Evolutionary conservation across 1,140 invertebrate genomes (phyloP).

Genomic region (Leucophenga varia): DNA sequence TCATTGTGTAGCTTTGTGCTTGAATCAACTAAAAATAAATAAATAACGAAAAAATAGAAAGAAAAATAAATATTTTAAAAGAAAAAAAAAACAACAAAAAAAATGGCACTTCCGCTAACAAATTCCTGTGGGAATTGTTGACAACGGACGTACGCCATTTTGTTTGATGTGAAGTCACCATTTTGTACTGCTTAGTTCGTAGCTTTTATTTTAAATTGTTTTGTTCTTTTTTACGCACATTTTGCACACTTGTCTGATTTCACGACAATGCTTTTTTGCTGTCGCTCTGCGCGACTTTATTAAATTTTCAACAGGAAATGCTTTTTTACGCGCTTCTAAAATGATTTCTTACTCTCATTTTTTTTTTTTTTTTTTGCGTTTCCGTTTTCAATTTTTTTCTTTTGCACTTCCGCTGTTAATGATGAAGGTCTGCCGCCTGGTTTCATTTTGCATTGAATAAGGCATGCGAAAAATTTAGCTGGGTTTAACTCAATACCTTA

Average conservation of each 20-base stretch:
- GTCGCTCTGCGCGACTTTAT: constrained; percentile 27
- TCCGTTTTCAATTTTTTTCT: constrained; percentile 1
- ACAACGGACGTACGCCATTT: constrained; percentile 40
- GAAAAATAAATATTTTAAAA: constrained; percentile 20
- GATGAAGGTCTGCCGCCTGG: no score
- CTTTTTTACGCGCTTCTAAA: constrained; percentile 1
- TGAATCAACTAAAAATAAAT: constrained; percentile 35
- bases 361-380: constrained; percentile 16
- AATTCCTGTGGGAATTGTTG: constrained; percentile 44
- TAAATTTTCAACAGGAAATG: constrained; percentile 48
- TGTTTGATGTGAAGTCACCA: no score
- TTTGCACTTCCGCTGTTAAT: no score
- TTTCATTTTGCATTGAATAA: no score
- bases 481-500: no score
- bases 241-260: no score
- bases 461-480: no score
- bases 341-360: neutral
- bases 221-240: constrained; percentile 8
- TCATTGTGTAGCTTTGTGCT: constrained; percentile 19
- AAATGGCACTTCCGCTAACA: neutral
- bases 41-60: constrained; percentile 46
- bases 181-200: constrained; percentile 13
- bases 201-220: neutral
- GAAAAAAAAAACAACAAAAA: constrained; percentile 2
- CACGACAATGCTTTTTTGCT: no score